These are phyloP conservation scores for Prinia subflava DNA, from an alignment of 2,113 vertebrate species.

Conservation along the genomic window DNA sequence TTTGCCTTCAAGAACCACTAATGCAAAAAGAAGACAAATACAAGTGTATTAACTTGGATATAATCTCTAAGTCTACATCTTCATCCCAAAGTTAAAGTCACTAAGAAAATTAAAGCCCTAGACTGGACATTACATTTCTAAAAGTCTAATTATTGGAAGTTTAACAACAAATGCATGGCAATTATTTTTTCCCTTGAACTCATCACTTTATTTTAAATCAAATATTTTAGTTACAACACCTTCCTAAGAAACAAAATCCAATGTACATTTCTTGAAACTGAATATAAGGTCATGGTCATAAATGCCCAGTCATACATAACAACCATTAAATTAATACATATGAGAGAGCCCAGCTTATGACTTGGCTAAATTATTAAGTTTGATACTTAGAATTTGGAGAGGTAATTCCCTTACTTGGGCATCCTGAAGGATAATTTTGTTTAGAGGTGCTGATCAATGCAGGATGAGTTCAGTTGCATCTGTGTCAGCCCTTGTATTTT, in stretches of 20 bases:
- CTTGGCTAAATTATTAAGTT: neutral
- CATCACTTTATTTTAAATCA: neutral
- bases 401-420: neutral
- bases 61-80: neutral
- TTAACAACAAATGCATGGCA: neutral
- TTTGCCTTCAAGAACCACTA: neutral
- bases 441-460: neutral
- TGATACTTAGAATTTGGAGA: neutral
- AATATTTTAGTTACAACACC: neutral
- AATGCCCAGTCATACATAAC: neutral
- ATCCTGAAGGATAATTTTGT: neutral
- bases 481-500: neutral
- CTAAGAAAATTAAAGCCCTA: neutral
- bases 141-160: neutral
- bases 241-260: neutral
- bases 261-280: neutral
- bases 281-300: neutral
- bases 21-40: neutral
- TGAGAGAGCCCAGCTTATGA: neutral
- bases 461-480: neutral
- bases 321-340: neutral
- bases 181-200: neutral
- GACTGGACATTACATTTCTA: neutral
- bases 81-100: neutral
- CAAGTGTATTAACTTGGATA: neutral